Evolutionary conservation across 2,797 vertebrate genomes (phyloP).

Genomic region (Macrochelys suwanniensis): DNA sequence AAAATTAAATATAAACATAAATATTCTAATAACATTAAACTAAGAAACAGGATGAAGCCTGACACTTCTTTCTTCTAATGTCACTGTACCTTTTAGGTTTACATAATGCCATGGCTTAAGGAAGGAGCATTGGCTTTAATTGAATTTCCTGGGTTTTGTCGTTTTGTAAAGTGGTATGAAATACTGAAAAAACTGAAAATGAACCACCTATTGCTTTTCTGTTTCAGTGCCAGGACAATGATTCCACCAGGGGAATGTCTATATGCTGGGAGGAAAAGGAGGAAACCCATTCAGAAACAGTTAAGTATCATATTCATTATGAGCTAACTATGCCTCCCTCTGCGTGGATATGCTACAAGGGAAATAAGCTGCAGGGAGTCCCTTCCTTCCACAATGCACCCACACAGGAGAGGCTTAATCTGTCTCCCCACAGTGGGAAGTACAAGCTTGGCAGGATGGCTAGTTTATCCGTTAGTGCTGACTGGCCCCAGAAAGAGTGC

Average conservation of each 20-base stretch:
- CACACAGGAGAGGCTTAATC: background rate
- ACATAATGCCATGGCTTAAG: constrained; percentile 50
- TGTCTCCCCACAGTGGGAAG: background rate
- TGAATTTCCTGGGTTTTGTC: background rate
- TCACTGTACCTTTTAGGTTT: constrained; percentile 30
- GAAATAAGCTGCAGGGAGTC: background rate
- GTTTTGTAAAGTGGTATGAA: background rate
- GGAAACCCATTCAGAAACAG: constrained; percentile 97
- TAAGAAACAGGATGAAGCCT: constrained; percentile 65
- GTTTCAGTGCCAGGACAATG: constrained; percentile 86
- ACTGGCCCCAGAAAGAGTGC: background rate
- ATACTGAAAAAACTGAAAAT: background rate
- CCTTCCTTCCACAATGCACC: background rate
- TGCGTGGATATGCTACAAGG: fast-evolving
- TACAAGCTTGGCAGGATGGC: fast-evolving
- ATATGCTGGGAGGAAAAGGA: constrained; percentile 95
- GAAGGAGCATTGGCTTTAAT: background rate
- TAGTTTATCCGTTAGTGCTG: background rate
- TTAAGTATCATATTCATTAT: constrained; percentile 82
- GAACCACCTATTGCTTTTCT: constrained; percentile 54
- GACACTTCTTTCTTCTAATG: constrained; percentile 60
- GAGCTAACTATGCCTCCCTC: background rate
- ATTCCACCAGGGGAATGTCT: constrained; percentile 96
- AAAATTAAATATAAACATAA: constrained; percentile 57
- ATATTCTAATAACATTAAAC: constrained; percentile 70